phyloP scores from a whole-genome alignment of 2,888 invertebrate species.

The Deilephila porcellus region DNA sequence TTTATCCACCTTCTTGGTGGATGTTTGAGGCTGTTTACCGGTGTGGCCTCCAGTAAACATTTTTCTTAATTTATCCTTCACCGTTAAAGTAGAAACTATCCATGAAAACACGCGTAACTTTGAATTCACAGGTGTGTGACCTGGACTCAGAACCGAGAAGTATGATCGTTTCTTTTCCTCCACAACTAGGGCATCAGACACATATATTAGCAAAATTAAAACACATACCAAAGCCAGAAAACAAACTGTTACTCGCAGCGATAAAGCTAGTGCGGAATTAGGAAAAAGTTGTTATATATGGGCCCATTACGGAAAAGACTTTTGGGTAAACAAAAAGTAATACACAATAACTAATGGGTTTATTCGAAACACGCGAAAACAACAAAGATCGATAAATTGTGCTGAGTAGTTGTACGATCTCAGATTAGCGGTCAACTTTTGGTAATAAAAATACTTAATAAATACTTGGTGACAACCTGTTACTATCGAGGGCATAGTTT shows the following conservation, averaged over 20 bases:
- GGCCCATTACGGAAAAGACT: constrained; percentile 43
- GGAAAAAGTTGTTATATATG: constrained; percentile 40
- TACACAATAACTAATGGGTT: constrained; percentile 52
- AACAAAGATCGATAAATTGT: constrained; percentile 45
- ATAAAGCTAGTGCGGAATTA: constrained; percentile 21
- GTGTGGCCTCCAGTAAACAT: too few relatives aligned
- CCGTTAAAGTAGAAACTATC: too few relatives aligned
- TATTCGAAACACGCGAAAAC: constrained; percentile 52
- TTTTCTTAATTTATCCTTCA: too few relatives aligned
- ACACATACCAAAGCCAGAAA: background rate
- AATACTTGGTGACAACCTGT: constrained; percentile 16
- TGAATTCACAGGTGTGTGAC: too few relatives aligned
- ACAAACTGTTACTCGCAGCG: constrained; percentile 7
- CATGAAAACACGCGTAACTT: too few relatives aligned
- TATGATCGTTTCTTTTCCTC: too few relatives aligned
- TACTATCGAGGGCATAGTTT: background rate
- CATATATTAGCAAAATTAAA: background rate
- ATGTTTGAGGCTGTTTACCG: too few relatives aligned
- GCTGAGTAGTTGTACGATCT: background rate
- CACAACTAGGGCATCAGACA: background rate
- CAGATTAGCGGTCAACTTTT: constrained; percentile 7
- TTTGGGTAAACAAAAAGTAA: constrained; percentile 43
- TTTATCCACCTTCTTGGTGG: too few relatives aligned
- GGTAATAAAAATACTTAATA: constrained; percentile 6
- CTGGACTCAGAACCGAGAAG: too few relatives aligned